These are phyloP conservation scores for Caenorhabditis japonica DNA, from an alignment of 2,888 invertebrate genomes.

Conservation along the genomic window DNA sequence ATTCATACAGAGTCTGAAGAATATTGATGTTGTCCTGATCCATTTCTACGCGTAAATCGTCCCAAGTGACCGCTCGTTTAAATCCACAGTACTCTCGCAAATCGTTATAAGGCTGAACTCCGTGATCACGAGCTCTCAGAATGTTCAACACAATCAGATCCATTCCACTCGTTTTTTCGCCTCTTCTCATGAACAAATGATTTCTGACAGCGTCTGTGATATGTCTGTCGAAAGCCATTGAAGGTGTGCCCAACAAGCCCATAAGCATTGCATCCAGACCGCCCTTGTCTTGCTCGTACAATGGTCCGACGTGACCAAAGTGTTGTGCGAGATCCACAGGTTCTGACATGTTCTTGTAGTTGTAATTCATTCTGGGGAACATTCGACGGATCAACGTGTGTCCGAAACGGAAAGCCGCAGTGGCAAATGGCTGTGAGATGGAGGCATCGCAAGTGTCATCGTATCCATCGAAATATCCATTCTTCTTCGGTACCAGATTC, in stretches of 20 bases:
- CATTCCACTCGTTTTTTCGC: conserved; percentile 90
- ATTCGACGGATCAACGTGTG: conserved; percentile 86
- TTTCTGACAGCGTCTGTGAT: conserved; percentile 79
- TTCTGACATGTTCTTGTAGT: conserved; percentile 71
- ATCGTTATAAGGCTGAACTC: conserved; percentile 85
- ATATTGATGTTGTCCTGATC: conserved; percentile 81
- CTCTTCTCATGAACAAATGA: conserved; percentile 90
- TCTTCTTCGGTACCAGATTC: conserved; percentile 86
- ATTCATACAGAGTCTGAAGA: conserved; percentile 78
- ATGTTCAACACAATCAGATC: conserved; percentile 90
- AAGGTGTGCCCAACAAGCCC: conserved; percentile 76
- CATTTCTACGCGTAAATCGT: conserved; percentile 84
- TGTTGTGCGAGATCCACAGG: conserved; percentile 74
- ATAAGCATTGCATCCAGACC: conserved; percentile 76
- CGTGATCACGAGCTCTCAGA: conserved; percentile 89
- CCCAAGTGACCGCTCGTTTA: conserved; percentile 86
- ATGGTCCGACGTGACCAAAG: conserved; percentile 74
- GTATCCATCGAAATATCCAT: conserved; percentile 79
- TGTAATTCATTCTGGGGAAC: conserved; percentile 81
- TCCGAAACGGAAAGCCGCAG: conserved; percentile 83
- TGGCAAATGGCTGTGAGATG: conserved; percentile 88
- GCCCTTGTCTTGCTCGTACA: conserved; percentile 71
- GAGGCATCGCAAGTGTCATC: conserved; percentile 84
- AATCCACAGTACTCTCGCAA: conserved; percentile 87
- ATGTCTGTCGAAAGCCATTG: conserved; percentile 76